phyloP scores from a whole-genome alignment of 1,140 invertebrate genomes.

The Drosophila sucinea region DNA sequence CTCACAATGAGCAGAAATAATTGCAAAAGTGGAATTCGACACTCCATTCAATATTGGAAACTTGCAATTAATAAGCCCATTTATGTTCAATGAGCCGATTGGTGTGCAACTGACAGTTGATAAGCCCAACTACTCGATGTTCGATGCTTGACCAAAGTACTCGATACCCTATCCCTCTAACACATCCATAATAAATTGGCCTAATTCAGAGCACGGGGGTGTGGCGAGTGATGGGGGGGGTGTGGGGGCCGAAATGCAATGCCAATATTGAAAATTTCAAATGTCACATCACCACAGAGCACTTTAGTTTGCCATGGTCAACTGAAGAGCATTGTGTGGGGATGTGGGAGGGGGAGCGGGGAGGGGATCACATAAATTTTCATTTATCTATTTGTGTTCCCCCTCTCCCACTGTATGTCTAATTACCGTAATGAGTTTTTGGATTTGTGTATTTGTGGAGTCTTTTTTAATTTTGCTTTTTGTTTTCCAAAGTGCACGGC shows the following conservation, averaged over 20 bases:
- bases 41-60: slow-evolving; percentile 19
- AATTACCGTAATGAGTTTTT: slow-evolving; percentile 77
- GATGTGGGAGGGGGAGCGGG: background rate
- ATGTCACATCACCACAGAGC: slow-evolving; percentile 45
- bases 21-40: slow-evolving; percentile 20
- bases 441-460: slow-evolving; percentile 57
- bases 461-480: slow-evolving; percentile 42
- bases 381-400: slow-evolving; percentile 16
- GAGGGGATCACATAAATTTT: slow-evolving; percentile 49
- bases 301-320: slow-evolving; percentile 23
- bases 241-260: slow-evolving; percentile 31
- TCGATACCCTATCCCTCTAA: background rate
- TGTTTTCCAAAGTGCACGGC: slow-evolving; percentile 31
- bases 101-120: slow-evolving; percentile 59
- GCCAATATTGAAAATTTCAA: slow-evolving; percentile 57
- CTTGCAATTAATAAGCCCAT: slow-evolving; percentile 54
- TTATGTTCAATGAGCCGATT: slow-evolving; percentile 47
- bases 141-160: slow-evolving; percentile 1
- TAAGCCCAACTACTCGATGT: slow-evolving; percentile 37
- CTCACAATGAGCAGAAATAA: slow-evolving; percentile 42
- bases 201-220: slow-evolving; percentile 50
- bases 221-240: too few species aligned
- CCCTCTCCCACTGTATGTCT: slow-evolving; percentile 31
- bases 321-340: background rate
- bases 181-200: slow-evolving; percentile 52